Percentiles rank a stretch among this genome's conserved stretches.
These are phyloP conservation scores for Phyllopteryx taeniolatus DNA, from an alignment of 2,113 vertebrate species.

Conservation along the genomic window DNA sequence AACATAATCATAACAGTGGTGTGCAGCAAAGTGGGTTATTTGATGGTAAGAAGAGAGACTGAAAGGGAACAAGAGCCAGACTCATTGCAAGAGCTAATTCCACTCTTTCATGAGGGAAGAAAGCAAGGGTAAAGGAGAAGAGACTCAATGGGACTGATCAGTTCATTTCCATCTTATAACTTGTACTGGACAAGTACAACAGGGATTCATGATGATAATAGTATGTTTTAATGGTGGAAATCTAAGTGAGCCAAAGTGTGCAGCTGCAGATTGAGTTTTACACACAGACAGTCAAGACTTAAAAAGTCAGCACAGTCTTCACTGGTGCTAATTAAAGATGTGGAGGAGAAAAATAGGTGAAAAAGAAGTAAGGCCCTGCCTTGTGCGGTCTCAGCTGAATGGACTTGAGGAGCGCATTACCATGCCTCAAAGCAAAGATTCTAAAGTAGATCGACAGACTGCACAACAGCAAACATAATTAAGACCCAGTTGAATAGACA, in stretches of 20 bases:
- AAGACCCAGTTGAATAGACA: constrained; percentile 48
- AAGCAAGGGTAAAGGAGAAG: constrained; percentile 47
- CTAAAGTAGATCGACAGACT: constrained; percentile 41
- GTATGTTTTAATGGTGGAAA: constrained; percentile 47
- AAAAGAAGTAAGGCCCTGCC: constrained; percentile 4
- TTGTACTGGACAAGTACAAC: constrained; percentile 41
- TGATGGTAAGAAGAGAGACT: constrained; percentile 59
- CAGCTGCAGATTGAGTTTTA: not conserved
- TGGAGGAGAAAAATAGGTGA: constrained; percentile 19
- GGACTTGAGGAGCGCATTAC: constrained; percentile 37
- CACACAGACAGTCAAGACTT: not conserved
- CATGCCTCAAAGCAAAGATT: constrained; percentile 29
- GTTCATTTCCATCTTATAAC: constrained; percentile 51
- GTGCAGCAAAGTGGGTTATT: constrained; percentile 68
- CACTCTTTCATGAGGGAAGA: constrained; percentile 57
- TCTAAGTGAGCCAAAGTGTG: constrained; percentile 29
- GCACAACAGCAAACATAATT: constrained; percentile 54
- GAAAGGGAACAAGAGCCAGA: constrained; percentile 56
- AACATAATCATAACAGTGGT: constrained; percentile 61
- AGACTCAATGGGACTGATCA: constrained; percentile 47
- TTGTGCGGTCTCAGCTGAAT: constrained; percentile 39
- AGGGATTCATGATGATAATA: constrained; percentile 54
- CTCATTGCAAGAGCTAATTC: constrained; percentile 60
- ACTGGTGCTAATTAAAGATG: constrained; percentile 37
- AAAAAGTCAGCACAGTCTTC: constrained; percentile 22